phyloP scores from a whole-genome alignment of 2,888 invertebrate species.

The Pelosia muscerda region DNA sequence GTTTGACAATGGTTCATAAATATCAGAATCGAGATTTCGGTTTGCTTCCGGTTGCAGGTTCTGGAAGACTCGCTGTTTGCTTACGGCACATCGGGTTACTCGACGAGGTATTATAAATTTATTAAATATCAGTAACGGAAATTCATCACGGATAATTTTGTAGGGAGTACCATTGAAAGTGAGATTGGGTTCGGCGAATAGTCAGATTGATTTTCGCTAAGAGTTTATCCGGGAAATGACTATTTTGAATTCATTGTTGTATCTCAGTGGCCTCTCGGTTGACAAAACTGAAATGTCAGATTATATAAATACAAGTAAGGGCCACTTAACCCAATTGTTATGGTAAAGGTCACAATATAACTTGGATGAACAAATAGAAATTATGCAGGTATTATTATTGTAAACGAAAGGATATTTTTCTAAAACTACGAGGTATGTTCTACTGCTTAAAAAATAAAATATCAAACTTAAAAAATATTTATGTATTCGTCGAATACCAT shows the following conservation, averaged over 20 bases:
- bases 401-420: not conserved
- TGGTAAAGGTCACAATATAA: not conserved
- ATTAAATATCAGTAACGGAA: no score
- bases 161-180: no score
- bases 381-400: not conserved
- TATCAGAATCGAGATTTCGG: no score
- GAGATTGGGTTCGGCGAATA: no score
- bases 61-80: no score
- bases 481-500: slow-evolving; percentile 49
- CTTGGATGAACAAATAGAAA: not conserved
- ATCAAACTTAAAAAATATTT: slow-evolving; percentile 38
- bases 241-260: not conserved
- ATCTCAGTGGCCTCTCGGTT: not conserved
- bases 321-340: not conserved
- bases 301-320: not conserved
- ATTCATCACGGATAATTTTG: no score
- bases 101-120: no score
- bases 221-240: not conserved
- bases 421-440: slow-evolving; percentile 13
- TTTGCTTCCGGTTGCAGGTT: no score
- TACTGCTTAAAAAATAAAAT: slow-evolving; percentile 48
- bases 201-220: no score
- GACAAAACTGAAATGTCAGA: not conserved
- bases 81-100: no score
- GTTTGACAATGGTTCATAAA: no score